A percentile compares a stretch with the other conserved stretches of the same genome.
Conservation (phyloP, 2,888 invertebrate species). For the Muschampia plurimacula region DNA sequence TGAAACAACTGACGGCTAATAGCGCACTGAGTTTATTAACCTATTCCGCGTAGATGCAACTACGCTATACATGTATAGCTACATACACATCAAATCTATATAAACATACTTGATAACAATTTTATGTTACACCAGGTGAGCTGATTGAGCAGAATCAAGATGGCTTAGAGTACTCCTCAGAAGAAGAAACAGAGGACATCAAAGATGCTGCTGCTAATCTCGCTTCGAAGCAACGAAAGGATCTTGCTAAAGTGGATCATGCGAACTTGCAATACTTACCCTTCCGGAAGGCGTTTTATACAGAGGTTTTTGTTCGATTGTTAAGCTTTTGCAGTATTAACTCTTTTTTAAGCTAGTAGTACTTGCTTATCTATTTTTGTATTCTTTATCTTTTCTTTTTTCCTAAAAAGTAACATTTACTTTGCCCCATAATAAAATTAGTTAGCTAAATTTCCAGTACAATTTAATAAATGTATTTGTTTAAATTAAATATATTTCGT, state of each 20-base stretch:
- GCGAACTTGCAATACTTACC: conserved; percentile 93
- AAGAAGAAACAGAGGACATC: conserved; percentile 97
- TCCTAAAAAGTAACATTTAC: conserved; percentile 45
- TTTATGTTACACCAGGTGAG: conserved; percentile 88
- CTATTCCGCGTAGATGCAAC: no score
- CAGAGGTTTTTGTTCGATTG: conserved; percentile 88
- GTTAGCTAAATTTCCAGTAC: background rate
- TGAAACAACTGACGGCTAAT: no score
- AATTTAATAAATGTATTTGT: no score
- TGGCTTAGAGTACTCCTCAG: conserved; percentile 98
- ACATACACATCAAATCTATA: no score
- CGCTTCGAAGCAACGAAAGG: conserved; percentile 96
- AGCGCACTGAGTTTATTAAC: no score
- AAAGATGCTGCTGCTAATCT: conserved; percentile 95
- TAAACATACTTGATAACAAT: no score
- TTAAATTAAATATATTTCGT: no score
- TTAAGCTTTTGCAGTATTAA: background rate
- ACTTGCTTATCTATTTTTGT: no score
- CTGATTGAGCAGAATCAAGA: conserved; percentile 99
- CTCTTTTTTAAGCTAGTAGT: no score
- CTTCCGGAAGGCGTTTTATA: conserved; percentile 98
- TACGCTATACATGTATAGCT: no score
- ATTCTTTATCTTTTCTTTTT: conserved; percentile 46
- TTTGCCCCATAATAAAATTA: background rate
- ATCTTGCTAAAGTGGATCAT: conserved; percentile 97